Percentiles rank a stretch among this genome's conserved stretches.
Evolutionary conservation across 37 sponge, comb jelly and placozoan species (phyloP).

Genomic region (Haliclona indistincta): DNA sequence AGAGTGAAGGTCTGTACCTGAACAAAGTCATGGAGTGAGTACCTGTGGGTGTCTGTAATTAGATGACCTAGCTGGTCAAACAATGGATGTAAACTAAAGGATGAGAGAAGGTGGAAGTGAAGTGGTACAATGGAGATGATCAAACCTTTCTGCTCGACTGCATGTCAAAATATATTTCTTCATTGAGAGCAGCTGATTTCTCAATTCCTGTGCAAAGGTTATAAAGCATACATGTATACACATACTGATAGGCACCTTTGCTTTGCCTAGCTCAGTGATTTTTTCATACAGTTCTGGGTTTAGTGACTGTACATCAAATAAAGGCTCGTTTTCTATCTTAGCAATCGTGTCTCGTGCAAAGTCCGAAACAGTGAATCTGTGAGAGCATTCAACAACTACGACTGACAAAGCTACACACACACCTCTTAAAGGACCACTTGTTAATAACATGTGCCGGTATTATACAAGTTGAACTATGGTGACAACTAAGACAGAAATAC

Average conservation of each 20-base stretch:
- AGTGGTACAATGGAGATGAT: too few species aligned
- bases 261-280: slow-evolving; percentile 26
- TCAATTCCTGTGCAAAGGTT: slow-evolving; percentile 21
- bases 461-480: slow-evolving; percentile 51
- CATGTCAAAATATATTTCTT: slow-evolving; percentile 53
- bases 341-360: slow-evolving; percentile 79
- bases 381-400: slow-evolving; percentile 2
- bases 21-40: slow-evolving; percentile 78
- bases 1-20: slow-evolving; percentile 13
- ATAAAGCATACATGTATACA: background rate
- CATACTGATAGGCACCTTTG: slow-evolving; percentile 13
- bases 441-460: slow-evolving; percentile 87
- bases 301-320: slow-evolving; percentile 50
- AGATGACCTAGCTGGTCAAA: slow-evolving; percentile 59
- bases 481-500: slow-evolving; percentile 97
- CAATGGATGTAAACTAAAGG: slow-evolving; percentile 22
- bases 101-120: too few species aligned
- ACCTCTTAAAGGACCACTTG: slow-evolving; percentile 92
- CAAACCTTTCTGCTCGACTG: background rate
- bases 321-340: slow-evolving; percentile 67
- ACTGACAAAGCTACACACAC: background rate
- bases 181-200: slow-evolving; percentile 53
- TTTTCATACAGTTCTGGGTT: slow-evolving; percentile 30
- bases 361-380: slow-evolving; percentile 70
- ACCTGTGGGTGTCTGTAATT: slow-evolving; percentile 66